A percentile compares a stretch with the other conserved stretches of the same genome.
These are phyloP conservation scores for Sterrhoptilus dennistouni DNA, from an alignment of 2,113 vertebrate species.

Conservation along the genomic window DNA sequence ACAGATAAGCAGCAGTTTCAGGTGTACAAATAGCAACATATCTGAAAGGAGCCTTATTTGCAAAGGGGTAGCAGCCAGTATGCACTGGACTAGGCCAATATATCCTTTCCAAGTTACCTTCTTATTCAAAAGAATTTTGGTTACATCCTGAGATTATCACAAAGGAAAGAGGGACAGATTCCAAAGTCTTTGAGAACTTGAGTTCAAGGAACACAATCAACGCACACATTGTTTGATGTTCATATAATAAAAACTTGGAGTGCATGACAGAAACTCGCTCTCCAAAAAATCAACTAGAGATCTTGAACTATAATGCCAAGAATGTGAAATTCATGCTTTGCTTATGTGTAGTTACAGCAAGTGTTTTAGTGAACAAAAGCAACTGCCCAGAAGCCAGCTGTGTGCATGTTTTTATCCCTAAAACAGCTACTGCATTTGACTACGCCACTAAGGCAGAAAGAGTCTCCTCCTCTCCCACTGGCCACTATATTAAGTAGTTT, in stretches of 20 bases:
- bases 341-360: neutral
- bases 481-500: constrained; percentile 59
- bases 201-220: neutral
- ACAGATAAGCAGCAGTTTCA: constrained; percentile 6
- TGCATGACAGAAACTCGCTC: neutral
- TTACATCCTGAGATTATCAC: neutral
- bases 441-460: neutral
- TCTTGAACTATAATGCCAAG: constrained; percentile 1
- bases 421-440: constrained; percentile 56
- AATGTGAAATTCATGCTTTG: neutral
- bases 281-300: neutral
- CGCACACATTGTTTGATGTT: neutral
- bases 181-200: neutral
- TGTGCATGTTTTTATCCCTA: constrained; percentile 30
- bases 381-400: constrained; percentile 58
- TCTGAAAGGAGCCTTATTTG: constrained; percentile 1
- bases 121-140: neutral
- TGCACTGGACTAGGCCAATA: neutral
- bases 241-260: neutral
- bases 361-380: constrained; percentile 40
- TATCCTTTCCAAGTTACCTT: neutral
- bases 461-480: constrained; percentile 47
- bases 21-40: neutral
- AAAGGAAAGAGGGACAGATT: neutral
- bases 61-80: neutral